Conservation (phyloP, 1,140 invertebrate species). For the Homarus americanus region DNA sequence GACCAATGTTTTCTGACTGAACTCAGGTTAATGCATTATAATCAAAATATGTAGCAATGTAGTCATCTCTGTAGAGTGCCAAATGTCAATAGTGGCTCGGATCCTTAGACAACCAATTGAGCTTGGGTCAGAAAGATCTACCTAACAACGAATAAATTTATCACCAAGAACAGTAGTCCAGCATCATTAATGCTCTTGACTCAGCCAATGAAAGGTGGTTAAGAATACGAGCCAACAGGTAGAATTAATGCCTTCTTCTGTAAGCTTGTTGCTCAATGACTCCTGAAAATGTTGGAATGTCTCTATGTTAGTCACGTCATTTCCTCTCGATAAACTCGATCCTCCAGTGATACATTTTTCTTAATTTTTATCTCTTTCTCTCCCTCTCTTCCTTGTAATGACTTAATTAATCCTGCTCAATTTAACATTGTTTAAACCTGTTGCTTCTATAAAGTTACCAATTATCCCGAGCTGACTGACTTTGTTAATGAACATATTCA, state of each 20-base stretch:
- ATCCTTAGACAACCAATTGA: constrained; percentile 9
- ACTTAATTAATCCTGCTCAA: neutral
- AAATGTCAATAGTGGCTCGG: constrained; percentile 48
- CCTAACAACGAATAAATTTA: neutral
- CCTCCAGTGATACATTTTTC: neutral
- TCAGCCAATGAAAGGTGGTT: neutral
- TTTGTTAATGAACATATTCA: neutral
- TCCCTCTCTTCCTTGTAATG: constrained; percentile 4
- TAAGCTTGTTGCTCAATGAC: constrained; percentile 64
- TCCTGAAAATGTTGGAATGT: constrained; percentile 62
- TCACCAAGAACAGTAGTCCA: neutral
- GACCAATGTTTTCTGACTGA: constrained; percentile 60
- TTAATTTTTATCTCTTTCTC: neutral
- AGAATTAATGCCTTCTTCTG: constrained; percentile 41
- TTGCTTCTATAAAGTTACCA: neutral
- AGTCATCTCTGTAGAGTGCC: constrained; percentile 68
- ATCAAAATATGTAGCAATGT: constrained; percentile 69
- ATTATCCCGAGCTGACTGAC: neutral
- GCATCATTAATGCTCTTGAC: neutral
- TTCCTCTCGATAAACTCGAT: neutral
- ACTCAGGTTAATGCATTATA: constrained; percentile 67
- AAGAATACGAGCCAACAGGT: constrained; percentile 30
- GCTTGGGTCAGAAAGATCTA: neutral
- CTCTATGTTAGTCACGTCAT: constrained; percentile 32
- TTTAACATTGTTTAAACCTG: neutral